Evolutionary conservation across 2,888 invertebrate genomes (phyloP).

Genomic region (Ecliptopera silaceata): DNA sequence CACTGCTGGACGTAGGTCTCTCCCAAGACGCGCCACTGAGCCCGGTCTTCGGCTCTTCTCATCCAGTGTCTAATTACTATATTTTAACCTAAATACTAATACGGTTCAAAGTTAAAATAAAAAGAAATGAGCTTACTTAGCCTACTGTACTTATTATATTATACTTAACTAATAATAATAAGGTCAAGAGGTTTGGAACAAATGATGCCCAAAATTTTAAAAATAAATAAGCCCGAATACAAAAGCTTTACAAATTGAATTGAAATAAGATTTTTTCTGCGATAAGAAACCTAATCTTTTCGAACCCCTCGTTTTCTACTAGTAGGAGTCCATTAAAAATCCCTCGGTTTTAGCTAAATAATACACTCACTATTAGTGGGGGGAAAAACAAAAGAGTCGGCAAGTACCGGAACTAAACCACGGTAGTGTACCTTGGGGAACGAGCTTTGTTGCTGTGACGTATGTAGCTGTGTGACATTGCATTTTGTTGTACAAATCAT

Average conservation of each 20-base stretch:
- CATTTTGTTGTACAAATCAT: background rate
- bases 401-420: slow-evolving; percentile 78
- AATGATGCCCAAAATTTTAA: background rate
- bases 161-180: background rate
- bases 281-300: slow-evolving; percentile 80
- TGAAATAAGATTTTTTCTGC: slow-evolving; percentile 59
- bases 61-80: no score
- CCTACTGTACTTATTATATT: no score
- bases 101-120: no score
- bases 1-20: no score
- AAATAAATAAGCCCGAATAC: slow-evolving; percentile 19
- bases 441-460: slow-evolving; percentile 42
- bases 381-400: slow-evolving; percentile 69
- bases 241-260: slow-evolving; percentile 41
- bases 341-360: slow-evolving; percentile 78
- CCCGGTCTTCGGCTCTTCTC: no score
- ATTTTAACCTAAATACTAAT: background rate
- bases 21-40: no score
- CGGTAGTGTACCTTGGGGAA: slow-evolving; percentile 70
- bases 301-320: slow-evolving; percentile 63
- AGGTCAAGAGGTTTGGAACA: background rate
- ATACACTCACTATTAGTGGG: slow-evolving; percentile 70
- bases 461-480: slow-evolving; percentile 23
- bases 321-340: slow-evolving; percentile 68
- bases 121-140: no score